phyloP scores from a whole-genome alignment of 2,888 invertebrate genomes.

The Scaptomyza caliginosa region DNA sequence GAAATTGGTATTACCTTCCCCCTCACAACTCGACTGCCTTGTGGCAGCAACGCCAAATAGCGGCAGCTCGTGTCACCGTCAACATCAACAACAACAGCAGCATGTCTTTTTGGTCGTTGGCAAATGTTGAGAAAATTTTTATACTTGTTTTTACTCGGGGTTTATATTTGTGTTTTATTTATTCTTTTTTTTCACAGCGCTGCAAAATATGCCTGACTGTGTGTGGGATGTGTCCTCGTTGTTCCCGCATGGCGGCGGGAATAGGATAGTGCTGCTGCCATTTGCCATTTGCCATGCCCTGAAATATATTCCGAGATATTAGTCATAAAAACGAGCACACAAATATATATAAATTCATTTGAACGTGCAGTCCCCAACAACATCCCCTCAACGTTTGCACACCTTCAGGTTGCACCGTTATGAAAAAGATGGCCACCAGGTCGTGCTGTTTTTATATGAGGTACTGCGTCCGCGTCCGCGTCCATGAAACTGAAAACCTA shows the following conservation, averaged over 20 bases:
- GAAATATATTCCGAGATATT: slow-evolving; percentile 79
- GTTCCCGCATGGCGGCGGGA: neutral
- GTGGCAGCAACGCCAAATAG: slow-evolving; percentile 31
- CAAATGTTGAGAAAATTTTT: slow-evolving; percentile 80
- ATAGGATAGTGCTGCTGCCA: slow-evolving; percentile 63
- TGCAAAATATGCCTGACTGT: slow-evolving; percentile 71
- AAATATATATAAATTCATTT: slow-evolving; percentile 68
- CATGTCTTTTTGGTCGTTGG: slow-evolving; percentile 65
- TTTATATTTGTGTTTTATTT: slow-evolving; percentile 78
- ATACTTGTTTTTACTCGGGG: slow-evolving; percentile 71
- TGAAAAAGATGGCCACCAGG: slow-evolving; percentile 70
- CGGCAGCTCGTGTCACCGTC: slow-evolving; percentile 36
- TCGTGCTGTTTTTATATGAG: slow-evolving; percentile 75
- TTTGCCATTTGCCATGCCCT: slow-evolving; percentile 50
- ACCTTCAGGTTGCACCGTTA: slow-evolving; percentile 53
- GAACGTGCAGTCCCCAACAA: slow-evolving; percentile 44
- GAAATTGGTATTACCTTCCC: slow-evolving; percentile 13
- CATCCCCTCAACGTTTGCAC: neutral
- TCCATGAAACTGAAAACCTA: slow-evolving; percentile 78
- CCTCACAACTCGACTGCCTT: neutral
- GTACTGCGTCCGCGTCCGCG: slow-evolving; percentile 66
- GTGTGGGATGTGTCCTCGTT: slow-evolving; percentile 36
- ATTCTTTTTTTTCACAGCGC: slow-evolving; percentile 73
- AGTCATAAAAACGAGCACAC: slow-evolving; percentile 77
- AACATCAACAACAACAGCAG: slow-evolving; percentile 34